Conservation (phyloP, 1,140 invertebrate species). For the Anoplolepis gracilipes region DNA sequence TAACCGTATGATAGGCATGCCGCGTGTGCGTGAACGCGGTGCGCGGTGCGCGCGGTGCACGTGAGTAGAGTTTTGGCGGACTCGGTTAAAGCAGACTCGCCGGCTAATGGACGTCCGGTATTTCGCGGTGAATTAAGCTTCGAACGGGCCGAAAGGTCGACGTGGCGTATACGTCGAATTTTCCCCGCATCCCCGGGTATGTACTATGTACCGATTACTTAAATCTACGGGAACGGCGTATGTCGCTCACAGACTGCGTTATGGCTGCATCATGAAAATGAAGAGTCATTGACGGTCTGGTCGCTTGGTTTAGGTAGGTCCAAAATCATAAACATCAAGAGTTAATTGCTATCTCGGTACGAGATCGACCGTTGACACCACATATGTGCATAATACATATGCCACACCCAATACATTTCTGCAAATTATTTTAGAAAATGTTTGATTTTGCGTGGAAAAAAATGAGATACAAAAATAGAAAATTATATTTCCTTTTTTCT, state of each 20-base stretch:
- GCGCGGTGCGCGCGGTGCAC: neutral
- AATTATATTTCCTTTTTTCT: neutral
- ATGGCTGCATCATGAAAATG: slow-evolving; percentile 44
- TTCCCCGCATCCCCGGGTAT: slow-evolving; percentile 28
- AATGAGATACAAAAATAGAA: neutral
- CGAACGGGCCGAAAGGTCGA: slow-evolving; percentile 54
- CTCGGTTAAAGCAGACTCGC: slow-evolving; percentile 68
- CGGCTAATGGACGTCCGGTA: slow-evolving; percentile 81
- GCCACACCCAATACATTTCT: too few species aligned
- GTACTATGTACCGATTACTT: slow-evolving; percentile 55
- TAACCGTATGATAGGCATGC: slow-evolving; percentile 10
- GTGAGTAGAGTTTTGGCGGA: slow-evolving; percentile 67
- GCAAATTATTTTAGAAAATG: neutral
- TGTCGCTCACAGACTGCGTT: slow-evolving; percentile 43
- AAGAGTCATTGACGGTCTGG: slow-evolving; percentile 46
- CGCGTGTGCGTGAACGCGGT: slow-evolving; percentile 36
- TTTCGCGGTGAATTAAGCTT: slow-evolving; percentile 77
- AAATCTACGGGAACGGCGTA: slow-evolving; percentile 27
- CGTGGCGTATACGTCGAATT: slow-evolving; percentile 42
- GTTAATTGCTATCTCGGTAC: neutral
- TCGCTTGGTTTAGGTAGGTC: neutral
- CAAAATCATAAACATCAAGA: slow-evolving; percentile 23
- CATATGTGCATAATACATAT: too few species aligned
- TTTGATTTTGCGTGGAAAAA: neutral
- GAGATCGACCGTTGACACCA: neutral